Conservation (phyloP, 92 coral and sea anemone species). For the Siderastrea siderea region DNA sequence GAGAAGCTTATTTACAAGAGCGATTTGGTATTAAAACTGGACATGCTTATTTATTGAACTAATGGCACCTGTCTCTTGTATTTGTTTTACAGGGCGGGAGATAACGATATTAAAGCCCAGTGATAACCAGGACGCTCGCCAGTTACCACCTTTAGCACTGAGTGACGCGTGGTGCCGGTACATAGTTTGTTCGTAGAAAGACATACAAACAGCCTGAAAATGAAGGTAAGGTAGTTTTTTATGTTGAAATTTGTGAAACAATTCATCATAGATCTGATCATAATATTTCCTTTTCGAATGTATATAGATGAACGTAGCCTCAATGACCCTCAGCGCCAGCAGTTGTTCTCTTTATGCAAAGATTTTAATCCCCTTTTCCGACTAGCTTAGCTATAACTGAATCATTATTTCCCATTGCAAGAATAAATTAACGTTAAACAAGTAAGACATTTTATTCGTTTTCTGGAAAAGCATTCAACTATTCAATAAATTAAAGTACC, state of each 20-base stretch:
- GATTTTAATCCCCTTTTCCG: too few relatives aligned
- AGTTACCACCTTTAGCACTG: not conserved
- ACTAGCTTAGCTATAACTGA: too few relatives aligned
- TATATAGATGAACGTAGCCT: too few relatives aligned
- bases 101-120: not conserved
- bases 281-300: not conserved
- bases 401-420: too few relatives aligned
- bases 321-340: too few relatives aligned
- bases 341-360: too few relatives aligned
- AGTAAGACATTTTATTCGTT: too few relatives aligned
- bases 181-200: conserved; percentile 5
- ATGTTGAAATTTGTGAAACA: not conserved
- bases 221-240: not conserved
- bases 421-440: too few relatives aligned
- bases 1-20: not conserved
- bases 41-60: not conserved
- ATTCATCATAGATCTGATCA: not conserved
- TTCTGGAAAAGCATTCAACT: too few relatives aligned
- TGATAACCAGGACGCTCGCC: not conserved
- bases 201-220: not conserved
- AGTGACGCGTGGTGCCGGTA: not conserved
- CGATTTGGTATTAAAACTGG: not conserved
- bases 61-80: not conserved
- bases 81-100: conserved; percentile 8
- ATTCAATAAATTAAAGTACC: too few relatives aligned